Conservation (phyloP, 2,888 invertebrate genomes). For the Atethmia centrago region DNA sequence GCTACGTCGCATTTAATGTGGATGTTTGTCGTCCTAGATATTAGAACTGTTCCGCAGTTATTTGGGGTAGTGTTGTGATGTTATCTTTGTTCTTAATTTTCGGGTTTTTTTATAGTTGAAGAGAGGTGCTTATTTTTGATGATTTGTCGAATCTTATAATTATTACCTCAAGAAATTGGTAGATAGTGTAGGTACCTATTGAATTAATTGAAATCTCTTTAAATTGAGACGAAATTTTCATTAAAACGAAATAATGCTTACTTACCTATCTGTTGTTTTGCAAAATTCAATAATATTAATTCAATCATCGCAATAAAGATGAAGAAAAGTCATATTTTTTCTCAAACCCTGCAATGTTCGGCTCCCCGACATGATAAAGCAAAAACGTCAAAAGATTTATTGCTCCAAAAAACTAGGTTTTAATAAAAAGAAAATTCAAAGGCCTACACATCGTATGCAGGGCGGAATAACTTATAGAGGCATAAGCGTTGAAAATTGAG, state of each 20-base stretch:
- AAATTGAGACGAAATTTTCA: too few species aligned
- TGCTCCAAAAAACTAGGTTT: conserved; percentile 67
- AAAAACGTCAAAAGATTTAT: conserved; percentile 55
- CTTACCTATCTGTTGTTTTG: background rate
- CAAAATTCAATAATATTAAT: conserved; percentile 3
- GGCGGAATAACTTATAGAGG: conserved; percentile 86
- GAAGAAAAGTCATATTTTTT: conserved; percentile 9
- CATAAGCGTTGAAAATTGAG: conserved; percentile 87
- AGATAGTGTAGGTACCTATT: too few species aligned
- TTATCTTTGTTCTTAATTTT: conserved; percentile 37
- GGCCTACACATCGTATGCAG: conserved; percentile 82
- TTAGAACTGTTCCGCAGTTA: conserved; percentile 50
- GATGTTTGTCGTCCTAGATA: conserved; percentile 61
- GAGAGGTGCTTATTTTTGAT: too few species aligned
- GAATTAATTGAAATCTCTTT: too few species aligned
- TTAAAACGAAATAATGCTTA: background rate
- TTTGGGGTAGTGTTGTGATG: conserved; percentile 32
- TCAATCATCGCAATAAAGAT: conserved; percentile 4
- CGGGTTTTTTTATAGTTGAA: background rate
- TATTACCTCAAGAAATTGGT: too few species aligned
- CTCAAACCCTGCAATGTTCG: conserved; percentile 27
- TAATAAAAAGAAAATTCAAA: conserved; percentile 74
- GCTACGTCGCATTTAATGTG: conserved; percentile 50
- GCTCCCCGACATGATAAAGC: conserved; percentile 40
- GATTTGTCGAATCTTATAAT: too few species aligned